Evolutionary conservation across 2,113 vertebrate genomes (phyloP).

Genomic region (Furnarius figulus): DNA sequence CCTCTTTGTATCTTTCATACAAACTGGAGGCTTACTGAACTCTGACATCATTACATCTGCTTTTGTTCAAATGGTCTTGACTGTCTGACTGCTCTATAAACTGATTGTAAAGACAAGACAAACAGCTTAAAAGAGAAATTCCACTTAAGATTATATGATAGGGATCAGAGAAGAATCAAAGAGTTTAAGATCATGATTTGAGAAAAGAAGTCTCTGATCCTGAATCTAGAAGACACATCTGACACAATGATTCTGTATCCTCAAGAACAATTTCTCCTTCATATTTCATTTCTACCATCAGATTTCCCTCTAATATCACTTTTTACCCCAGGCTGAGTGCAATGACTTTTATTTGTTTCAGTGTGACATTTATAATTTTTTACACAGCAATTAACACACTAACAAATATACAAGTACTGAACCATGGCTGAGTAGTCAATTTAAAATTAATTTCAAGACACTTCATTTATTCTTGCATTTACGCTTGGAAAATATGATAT

Average conservation of each 20-base stretch:
- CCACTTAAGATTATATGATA: background rate
- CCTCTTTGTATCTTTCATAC: background rate
- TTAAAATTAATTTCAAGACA: background rate
- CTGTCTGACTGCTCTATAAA: background rate
- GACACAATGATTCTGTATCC: background rate
- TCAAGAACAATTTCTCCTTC: background rate
- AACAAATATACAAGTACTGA: background rate
- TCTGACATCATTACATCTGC: background rate
- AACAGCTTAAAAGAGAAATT: background rate
- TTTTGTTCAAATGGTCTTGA: background rate
- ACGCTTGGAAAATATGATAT: background rate
- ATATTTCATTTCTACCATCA: background rate
- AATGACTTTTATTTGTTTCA: background rate
- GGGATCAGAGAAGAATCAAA: background rate
- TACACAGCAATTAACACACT: background rate
- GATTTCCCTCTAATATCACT: background rate
- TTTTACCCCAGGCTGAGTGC: background rate
- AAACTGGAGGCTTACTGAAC: background rate
- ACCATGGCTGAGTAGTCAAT: background rate
- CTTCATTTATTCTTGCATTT: background rate
- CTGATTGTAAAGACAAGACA: background rate
- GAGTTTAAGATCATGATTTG: background rate
- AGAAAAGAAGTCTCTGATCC: background rate
- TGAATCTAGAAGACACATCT: background rate
- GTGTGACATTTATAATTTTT: background rate